Evolutionary conservation across 1,140 invertebrate genomes (phyloP), one percentile per base, ranked within the genome.

Genomic region (Tachypleus tridentatus): DNA sequence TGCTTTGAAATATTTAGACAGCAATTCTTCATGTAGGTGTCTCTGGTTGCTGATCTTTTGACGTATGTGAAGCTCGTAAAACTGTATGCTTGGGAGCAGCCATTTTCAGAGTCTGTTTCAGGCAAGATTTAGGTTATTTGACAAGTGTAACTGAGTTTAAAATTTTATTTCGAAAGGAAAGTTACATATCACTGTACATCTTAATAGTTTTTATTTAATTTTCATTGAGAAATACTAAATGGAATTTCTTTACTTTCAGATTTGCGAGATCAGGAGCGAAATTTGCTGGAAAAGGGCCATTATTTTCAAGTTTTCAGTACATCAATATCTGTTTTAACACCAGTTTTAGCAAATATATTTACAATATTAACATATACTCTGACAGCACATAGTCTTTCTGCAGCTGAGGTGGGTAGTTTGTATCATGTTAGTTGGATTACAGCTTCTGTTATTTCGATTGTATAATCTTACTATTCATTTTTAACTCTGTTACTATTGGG

Each of bases 11-110:
- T 29, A 29, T 29, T 0, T 29, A 29, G 29, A 29, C 29, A 29
- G 29, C 29, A 1, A 29, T 29, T 29, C 29, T 29, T 49, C 59
- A 61, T 62, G 47, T 11, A 68, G 67, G 58, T 77, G 7, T 70
- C 72, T 58, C 61, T 66, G 29, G 65, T 72, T 57, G 66, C 62
- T 53, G 67, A 70, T 51, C 63, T 71, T 57, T 57, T 71, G 29
- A 64, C 61, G 5, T 63, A 67, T 58, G 66, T 69, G 7, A 67
- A 70, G 57, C 8, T 70, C 5, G 87, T 95, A 66, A 94, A 95
- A 81, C 88, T 93, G 84, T 91, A 92, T 77, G 86, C 86, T 0
- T 94, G 91, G 91, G 91, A 93, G 75, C 84, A 87, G 71, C 81
- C 85, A 54, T 92, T 93, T 74, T 79, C 83, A 57, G 76, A 79